phyloP scores from a whole-genome alignment of 2,113 vertebrate species.

The Tetrax tetrax region DNA sequence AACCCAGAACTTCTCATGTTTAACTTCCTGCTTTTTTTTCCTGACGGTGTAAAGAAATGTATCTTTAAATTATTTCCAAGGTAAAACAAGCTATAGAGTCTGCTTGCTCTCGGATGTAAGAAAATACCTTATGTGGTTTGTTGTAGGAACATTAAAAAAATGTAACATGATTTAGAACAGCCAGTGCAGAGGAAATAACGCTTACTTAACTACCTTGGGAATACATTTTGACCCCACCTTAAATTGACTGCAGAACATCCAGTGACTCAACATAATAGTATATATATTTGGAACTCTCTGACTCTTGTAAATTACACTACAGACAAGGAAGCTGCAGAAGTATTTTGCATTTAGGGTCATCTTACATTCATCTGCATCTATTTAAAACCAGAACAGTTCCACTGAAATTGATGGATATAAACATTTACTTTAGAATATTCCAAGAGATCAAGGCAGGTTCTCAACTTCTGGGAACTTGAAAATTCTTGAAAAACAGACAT shows the following conservation, averaged over 20 bases:
- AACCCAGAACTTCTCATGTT: not conserved
- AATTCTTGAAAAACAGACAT: not conserved
- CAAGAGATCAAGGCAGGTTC: not conserved
- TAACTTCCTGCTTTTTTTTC: not conserved
- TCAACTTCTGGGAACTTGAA: not conserved
- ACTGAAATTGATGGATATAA: not conserved
- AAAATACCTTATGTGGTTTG: constrained; percentile 18
- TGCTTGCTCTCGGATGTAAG: not conserved
- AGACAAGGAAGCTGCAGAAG: not conserved
- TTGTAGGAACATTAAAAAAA: not conserved
- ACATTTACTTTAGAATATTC: not conserved
- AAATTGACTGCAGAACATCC: constrained; percentile 28
- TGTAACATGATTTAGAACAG: not conserved
- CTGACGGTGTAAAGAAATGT: not conserved
- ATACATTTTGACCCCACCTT: constrained; percentile 27
- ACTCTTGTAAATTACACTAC: not conserved
- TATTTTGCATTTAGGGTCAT: not conserved
- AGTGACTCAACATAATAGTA: constrained; percentile 13
- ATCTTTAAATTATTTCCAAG: constrained; percentile 23
- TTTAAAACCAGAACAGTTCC: not conserved
- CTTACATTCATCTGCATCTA: not conserved
- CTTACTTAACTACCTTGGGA: constrained; percentile 31
- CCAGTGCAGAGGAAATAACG: not conserved
- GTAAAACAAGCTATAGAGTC: not conserved
- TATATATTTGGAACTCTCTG: not conserved